Base-by-base conservation (phyloP, 1,140 invertebrate genomes). In the Saccostrea glomerata region DNA sequence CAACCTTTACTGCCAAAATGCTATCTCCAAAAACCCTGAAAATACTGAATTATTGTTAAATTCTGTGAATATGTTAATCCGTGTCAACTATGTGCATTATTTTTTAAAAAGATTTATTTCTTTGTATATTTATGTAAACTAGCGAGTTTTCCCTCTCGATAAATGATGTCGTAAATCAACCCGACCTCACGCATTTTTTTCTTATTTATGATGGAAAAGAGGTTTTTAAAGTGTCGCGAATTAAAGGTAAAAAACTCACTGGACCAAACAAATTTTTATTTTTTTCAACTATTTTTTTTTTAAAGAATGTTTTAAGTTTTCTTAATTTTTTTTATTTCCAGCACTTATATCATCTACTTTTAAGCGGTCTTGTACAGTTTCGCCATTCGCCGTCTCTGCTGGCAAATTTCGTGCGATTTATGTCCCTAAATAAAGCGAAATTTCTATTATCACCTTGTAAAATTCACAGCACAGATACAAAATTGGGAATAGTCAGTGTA, bases 371-470 rank as follows among this genome's bases (percentile, higher is more conserved):
- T 77, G 15, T 15, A 77, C 70, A 77, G 13, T 15, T 30, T 40
- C 15, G 5, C 70, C 70, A 36, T 30, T 36, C 70, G 25, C 9
- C 70, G 15, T 77, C 30, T 12, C 70, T 77, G 30, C 15, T 77
- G 70, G 70, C 70, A 25, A 77, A 25, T 77, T 77, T 77, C 11
- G 70, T 77, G 70, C 70, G 70, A 77, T 77, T 77, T 77, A 77
- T 77, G 70, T 77, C 30, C 70, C 0, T 30, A 73, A 77, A 77
- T 77, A 77, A 77, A 77, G 70, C 70, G 13, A 77, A 77, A 36
- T 77, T 77, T 77, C 70, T 77, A 77, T 77, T 77, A 77, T 30
- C 70, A 77, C 70, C 70, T 77, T 13, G 70, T 77, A 77, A 77
- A 77, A 77, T 30, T 77, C 70, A 77, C 70, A 77, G 70, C 70